Percentiles rank a stretch among this genome's conserved stretches.
phyloP scores from a whole-genome alignment of 53 echinoderm and acorn worm species.

The Stichopus horrens region DNA sequence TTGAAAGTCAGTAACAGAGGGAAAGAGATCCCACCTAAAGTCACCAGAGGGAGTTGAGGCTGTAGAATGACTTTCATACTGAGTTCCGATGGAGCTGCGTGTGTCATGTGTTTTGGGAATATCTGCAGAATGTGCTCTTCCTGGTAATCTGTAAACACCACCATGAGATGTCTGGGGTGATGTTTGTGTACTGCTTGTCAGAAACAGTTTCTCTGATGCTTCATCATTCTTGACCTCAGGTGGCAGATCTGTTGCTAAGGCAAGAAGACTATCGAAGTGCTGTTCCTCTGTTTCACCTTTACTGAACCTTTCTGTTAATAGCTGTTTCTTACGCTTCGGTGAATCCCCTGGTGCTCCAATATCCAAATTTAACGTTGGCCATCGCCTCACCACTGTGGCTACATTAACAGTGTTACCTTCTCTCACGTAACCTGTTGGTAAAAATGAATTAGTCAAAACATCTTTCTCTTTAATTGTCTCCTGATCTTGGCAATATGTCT shows the following conservation, averaged over 20 bases:
- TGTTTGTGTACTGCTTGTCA: slow-evolving; percentile 16
- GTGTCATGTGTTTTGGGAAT: background rate
- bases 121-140: background rate
- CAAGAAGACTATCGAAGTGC: background rate
- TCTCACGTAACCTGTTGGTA: background rate
- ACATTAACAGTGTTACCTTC: background rate
- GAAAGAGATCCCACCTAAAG: slow-evolving; percentile 34
- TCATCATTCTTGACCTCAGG: background rate
- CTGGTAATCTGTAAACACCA: background rate
- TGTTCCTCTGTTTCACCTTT: background rate
- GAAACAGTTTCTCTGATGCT: background rate
- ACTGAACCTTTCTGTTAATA: background rate
- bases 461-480: background rate
- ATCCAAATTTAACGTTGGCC: background rate
- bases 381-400: background rate
- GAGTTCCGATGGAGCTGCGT: background rate
- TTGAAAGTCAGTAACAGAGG: background rate
- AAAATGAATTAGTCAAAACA: background rate
- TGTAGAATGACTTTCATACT: background rate
- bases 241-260: background rate
- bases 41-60: background rate
- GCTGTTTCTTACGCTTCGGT: background rate
- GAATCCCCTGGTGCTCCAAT: background rate
- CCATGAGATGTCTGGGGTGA: slow-evolving; percentile 2
- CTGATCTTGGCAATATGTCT: background rate